Base-by-base conservation (phyloP, 1,140 invertebrate species). In the Ptiloglossa arizonensis region DNA sequence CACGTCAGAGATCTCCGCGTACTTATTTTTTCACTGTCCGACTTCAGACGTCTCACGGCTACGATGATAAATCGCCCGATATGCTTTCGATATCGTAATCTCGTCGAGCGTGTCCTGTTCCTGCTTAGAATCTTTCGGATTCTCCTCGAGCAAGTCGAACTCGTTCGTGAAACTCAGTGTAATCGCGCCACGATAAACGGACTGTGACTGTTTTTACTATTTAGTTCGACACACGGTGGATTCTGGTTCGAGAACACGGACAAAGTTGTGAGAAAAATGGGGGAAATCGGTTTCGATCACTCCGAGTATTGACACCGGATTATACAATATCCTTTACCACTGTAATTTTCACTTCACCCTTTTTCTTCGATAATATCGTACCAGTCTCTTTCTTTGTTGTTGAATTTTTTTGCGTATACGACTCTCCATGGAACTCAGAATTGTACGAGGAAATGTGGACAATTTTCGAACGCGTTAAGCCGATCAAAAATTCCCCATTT, bases 21-120 rank as follows among this genome's bases (percentile, higher is more conserved):
- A 69, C 54, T 76, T 76, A 76, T 76, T 76, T 76, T 76, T 76
- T 76, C 73, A 76, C 73, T 76, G 15, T 76, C 73, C 64, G 15
- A 27, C 56, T 11, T 2, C 24, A 62, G 24, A n/a, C 5, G 0
- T n/a, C 44, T 24, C 24, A n/a, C 22, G n/a, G 27, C 46, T 32
- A 29, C 62, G 29, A 19, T 29, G 32, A 27, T 19, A 57, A 48
- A 29, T 48, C 63, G 32, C 64, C 59, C 38, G 22, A 59, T 48
- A 48, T 67, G 63, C 64, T 76, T 67, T 75, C 64, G 48, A n/a
- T 35, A 54, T 54, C 48, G 32, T 76, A 66, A 57, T 69, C 41
- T 76, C 66, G 32, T 59, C 73, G 54, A 76, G 73, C 38, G 73
- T 76, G 54, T 48, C 73, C 64, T 76, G 66, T 76, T 60, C 73